Conservation (phyloP, 2,888 invertebrate genomes). For the Pollenia amentaria region DNA sequence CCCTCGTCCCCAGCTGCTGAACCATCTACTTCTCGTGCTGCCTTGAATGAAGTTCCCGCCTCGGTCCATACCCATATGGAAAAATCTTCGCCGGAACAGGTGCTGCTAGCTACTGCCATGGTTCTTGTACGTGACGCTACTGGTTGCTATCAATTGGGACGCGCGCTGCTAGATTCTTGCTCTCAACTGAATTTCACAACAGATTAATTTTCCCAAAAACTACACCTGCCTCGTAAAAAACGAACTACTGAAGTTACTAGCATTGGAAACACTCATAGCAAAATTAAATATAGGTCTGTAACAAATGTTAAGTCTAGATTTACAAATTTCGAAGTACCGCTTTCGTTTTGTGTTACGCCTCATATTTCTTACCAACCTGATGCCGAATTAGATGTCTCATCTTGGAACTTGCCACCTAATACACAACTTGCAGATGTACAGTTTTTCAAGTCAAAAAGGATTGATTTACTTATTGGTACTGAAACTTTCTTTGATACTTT, state of each 20-base stretch:
- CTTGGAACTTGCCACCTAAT: constrained; percentile 62
- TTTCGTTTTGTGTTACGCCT: constrained; percentile 67
- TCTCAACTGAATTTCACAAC: constrained; percentile 67
- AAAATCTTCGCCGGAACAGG: too few relatives aligned
- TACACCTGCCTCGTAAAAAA: constrained; percentile 52
- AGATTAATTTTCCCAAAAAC: constrained; percentile 57
- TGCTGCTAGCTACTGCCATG: too few relatives aligned
- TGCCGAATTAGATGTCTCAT: constrained; percentile 47
- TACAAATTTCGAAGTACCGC: constrained; percentile 54
- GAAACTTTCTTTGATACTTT: too few relatives aligned
- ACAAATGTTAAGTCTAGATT: constrained; percentile 64
- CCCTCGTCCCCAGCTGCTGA: too few relatives aligned
- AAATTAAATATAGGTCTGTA: constrained; percentile 51
- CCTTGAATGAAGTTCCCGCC: too few relatives aligned
- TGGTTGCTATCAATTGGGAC: too few relatives aligned
- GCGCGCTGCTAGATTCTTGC: neutral
- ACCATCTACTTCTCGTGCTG: too few relatives aligned
- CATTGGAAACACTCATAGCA: constrained; percentile 60
- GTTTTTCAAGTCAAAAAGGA: too few relatives aligned
- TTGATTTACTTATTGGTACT: too few relatives aligned
- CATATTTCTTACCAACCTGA: constrained; percentile 64
- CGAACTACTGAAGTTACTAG: constrained; percentile 66
- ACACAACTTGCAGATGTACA: constrained; percentile 62
- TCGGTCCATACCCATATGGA: too few relatives aligned
- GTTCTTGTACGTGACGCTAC: too few relatives aligned